These are phyloP conservation scores for Coptotermes formosanus DNA, from an alignment of 1,140 invertebrate genomes.

Conservation along the genomic window DNA sequence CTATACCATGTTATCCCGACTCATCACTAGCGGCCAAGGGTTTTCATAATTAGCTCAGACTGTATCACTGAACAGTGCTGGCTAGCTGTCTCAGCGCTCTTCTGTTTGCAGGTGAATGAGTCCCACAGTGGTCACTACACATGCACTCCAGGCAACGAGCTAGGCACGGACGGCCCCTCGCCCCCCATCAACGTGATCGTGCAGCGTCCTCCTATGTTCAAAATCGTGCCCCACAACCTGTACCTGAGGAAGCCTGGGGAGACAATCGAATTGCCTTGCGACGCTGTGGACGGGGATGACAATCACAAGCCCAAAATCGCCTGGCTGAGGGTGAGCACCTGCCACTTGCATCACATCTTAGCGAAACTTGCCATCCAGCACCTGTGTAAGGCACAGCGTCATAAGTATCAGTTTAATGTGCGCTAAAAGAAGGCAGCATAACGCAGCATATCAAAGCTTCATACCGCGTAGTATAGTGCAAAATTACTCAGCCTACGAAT, in stretches of 20 bases:
- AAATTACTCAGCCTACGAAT: too few relatives aligned
- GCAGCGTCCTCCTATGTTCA: conserved; percentile 77
- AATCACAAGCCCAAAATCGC: conserved; percentile 73
- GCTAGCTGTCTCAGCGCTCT: too few relatives aligned
- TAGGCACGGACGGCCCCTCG: conserved; percentile 83
- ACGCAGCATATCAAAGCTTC: too few relatives aligned
- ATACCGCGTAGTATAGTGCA: too few relatives aligned
- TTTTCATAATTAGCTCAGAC: too few relatives aligned
- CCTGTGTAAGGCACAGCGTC: too few relatives aligned
- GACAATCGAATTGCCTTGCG: conserved; percentile 79
- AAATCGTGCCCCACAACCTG: conserved; percentile 70
- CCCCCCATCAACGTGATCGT: conserved; percentile 85
- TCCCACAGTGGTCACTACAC: conserved; percentile 78
- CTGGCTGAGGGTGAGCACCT: conserved; percentile 77
- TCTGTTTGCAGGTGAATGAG: conserved; percentile 61
- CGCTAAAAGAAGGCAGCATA: too few relatives aligned
- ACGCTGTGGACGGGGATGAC: conserved; percentile 69
- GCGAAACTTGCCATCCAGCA: too few relatives aligned
- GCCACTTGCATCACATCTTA: background rate
- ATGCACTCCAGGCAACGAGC: conserved; percentile 88
- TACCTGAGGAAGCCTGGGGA: conserved; percentile 82
- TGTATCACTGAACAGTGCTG: too few relatives aligned
- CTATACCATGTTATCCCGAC: too few relatives aligned
- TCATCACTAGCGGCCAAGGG: too few relatives aligned
- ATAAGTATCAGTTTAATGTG: too few relatives aligned